Percentiles rank a stretch among this genome's conserved stretches.
Evolutionary conservation across 2,113 vertebrate species (phyloP).

Genomic region (Mandrillus leucophaeus): DNA sequence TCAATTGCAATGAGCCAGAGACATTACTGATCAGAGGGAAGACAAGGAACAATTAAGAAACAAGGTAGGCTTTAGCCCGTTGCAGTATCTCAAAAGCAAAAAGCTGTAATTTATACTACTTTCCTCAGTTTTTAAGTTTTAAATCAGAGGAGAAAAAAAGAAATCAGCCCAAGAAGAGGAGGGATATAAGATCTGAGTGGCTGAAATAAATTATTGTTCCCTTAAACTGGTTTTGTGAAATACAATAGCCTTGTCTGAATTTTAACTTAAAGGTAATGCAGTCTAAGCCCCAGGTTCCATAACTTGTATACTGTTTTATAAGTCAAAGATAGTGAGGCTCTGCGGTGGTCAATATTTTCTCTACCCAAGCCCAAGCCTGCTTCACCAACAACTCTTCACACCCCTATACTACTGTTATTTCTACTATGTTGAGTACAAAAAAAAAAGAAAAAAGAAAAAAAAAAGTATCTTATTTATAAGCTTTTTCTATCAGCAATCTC

Average conservation of each 20-base stretch:
- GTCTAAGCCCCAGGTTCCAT: not conserved
- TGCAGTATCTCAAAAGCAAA: conserved; percentile 9
- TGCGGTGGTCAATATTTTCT: not conserved
- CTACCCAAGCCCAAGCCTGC: not conserved
- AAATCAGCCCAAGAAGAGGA: not conserved
- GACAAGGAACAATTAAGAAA: conserved; percentile 1
- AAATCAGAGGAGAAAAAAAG: not conserved
- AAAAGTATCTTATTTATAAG: conserved; percentile 31
- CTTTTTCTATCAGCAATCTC: conserved; percentile 14
- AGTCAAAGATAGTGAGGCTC: not conserved
- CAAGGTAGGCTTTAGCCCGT: not conserved
- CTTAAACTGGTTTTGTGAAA: not conserved
- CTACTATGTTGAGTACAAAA: not conserved
- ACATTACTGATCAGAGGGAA: not conserved
- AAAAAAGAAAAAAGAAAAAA: not conserved
- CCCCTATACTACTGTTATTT: not conserved
- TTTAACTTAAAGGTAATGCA: not conserved
- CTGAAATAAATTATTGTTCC: not conserved
- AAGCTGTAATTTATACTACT: not conserved
- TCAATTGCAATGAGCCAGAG: not conserved
- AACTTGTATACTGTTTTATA: not conserved
- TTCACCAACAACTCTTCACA: not conserved
- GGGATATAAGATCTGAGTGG: not conserved
- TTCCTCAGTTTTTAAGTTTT: conserved; percentile 1
- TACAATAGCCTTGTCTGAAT: not conserved